Evolutionary conservation across 2,113 vertebrate genomes (phyloP).

Genomic region (Rhinolophus sinicus): DNA sequence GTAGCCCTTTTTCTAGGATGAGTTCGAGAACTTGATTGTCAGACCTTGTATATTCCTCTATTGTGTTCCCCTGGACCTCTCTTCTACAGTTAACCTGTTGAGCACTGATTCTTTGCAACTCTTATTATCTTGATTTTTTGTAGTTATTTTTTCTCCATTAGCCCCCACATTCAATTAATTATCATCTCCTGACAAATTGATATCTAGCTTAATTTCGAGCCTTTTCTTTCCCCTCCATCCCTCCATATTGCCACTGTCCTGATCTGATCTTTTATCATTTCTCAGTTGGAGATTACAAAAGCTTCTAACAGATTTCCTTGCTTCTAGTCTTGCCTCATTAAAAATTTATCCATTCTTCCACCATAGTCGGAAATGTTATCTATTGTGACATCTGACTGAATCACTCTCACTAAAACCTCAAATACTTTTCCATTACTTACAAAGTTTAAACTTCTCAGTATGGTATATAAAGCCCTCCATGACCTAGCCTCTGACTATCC

Average conservation of each 20-base stretch:
- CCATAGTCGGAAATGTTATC: conserved; percentile 24
- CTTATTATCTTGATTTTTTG: not conserved
- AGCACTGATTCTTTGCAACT: not conserved
- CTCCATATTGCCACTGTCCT: not conserved
- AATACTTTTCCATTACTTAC: conserved; percentile 7
- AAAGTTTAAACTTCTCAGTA: not conserved
- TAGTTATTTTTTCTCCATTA: conserved; percentile 14
- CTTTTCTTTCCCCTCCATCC: not conserved
- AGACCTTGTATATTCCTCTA: not conserved
- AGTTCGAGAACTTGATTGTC: too few relatives aligned
- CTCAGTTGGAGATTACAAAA: not conserved
- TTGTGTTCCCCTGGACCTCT: not conserved
- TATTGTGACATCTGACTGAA: not conserved
- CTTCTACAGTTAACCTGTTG: conserved; percentile 1
- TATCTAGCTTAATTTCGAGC: not conserved
- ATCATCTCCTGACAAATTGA: not conserved
- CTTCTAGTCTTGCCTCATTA: conserved; percentile 24
- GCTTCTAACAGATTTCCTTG: conserved; percentile 1
- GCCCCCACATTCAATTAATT: not conserved
- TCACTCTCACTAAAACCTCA: conserved; percentile 10
- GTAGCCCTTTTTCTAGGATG: too few relatives aligned
- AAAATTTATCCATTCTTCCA: conserved; percentile 40
- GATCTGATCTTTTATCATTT: conserved; percentile 45
- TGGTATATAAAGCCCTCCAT: not conserved
- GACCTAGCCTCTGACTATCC: not conserved